Conservation (phyloP, 1,140 invertebrate species). For the Maconellicoccus hirsutus region DNA sequence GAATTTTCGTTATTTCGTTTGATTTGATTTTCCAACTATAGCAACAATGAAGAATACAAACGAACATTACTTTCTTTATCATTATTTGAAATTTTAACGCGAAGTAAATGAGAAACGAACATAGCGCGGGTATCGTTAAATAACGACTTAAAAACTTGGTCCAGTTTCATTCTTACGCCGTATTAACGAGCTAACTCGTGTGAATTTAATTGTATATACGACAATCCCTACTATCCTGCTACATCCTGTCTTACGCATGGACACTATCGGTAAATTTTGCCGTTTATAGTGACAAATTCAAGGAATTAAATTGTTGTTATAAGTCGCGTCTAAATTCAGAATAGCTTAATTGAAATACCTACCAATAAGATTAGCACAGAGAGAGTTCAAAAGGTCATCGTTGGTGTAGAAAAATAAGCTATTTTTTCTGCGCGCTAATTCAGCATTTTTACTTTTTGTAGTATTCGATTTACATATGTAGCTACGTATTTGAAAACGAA, state of each 20-base stretch:
- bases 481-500: too few relatives aligned
- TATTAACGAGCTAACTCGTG: not conserved
- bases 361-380: too few relatives aligned
- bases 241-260: constrained; percentile 7
- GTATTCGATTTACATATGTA: too few relatives aligned
- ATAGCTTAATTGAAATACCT: too few relatives aligned
- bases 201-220: not conserved
- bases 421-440: too few relatives aligned
- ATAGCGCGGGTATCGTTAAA: not conserved
- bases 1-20: not conserved
- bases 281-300: not conserved
- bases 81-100: not conserved
- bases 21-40: constrained; percentile 15
- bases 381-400: too few relatives aligned
- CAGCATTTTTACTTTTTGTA: too few relatives aligned
- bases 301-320: not conserved
- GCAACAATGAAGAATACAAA: not conserved
- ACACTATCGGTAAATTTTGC: not conserved
- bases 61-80: not conserved
- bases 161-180: not conserved
- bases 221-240: constrained; percentile 4
- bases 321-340: not conserved
- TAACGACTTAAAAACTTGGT: not conserved
- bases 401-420: too few relatives aligned
- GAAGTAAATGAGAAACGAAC: not conserved